phyloP scores from a whole-genome alignment of 2,888 invertebrate genomes.

The Schizotus pectinicornis region DNA sequence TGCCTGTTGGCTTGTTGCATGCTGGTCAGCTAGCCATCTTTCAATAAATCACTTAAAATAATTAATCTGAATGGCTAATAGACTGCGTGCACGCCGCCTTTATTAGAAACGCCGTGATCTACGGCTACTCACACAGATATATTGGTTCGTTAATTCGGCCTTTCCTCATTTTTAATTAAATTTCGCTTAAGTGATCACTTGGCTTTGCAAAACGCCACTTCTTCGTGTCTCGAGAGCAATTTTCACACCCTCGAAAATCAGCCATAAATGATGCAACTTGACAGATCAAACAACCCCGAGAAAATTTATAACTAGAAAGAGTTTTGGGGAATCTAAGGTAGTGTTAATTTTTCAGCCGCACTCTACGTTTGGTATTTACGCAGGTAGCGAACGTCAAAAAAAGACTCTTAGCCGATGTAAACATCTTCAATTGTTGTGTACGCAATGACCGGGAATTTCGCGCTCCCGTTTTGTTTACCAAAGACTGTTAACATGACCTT shows the following conservation, averaged over 20 bases:
- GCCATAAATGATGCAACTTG: no score
- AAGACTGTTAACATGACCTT: no score
- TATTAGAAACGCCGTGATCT: conserved; percentile 36
- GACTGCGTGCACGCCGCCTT: conserved; percentile 34
- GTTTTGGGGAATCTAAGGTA: no score
- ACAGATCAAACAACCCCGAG: no score
- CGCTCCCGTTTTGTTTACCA: no score
- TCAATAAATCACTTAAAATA: conserved; percentile 40
- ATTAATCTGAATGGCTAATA: conserved; percentile 38
- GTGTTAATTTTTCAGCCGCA: no score
- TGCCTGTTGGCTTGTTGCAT: conserved; percentile 12
- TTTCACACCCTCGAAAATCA: not conserved
- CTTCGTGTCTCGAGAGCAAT: not conserved
- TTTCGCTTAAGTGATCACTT: not conserved
- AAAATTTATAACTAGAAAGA: no score
- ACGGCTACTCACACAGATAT: conserved; percentile 35
- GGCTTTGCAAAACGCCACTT: not conserved
- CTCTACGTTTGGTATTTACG: no score
- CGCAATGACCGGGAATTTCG: no score
- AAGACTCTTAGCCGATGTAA: no score
- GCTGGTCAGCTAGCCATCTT: conserved; percentile 20
- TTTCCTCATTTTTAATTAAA: conserved; percentile 27
- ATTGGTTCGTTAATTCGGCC: conserved; percentile 20
- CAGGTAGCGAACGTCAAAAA: no score
- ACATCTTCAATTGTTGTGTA: no score